A percentile compares a stretch with the other conserved stretches of the same genome.
These are phyloP conservation scores for Ptychadena robeensis DNA, from an alignment of 2,797 vertebrate genomes.

Conservation along the genomic window DNA sequence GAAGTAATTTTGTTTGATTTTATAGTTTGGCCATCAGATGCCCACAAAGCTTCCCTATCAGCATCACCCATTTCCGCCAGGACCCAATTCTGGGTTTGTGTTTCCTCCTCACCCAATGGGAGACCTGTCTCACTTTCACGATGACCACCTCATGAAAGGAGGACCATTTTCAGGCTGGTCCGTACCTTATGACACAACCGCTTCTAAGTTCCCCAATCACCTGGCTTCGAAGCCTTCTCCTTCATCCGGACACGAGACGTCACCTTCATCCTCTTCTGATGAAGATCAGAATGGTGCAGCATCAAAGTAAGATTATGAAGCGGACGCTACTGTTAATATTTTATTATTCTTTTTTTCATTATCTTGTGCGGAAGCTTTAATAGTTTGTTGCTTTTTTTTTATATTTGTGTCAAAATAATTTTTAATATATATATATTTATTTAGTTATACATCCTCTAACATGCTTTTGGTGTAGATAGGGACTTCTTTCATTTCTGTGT, in stretches of 20 bases:
- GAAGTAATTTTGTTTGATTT: constrained; percentile 13
- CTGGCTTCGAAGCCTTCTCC: constrained; percentile 79
- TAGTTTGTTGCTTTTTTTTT: too few species aligned
- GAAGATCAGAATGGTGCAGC: constrained; percentile 86
- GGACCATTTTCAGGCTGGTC: constrained; percentile 87
- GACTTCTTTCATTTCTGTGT: too few species aligned
- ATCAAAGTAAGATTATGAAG: constrained; percentile 78
- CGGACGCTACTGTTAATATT: neutral
- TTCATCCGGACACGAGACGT: constrained; percentile 75
- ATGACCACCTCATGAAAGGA: constrained; percentile 82
- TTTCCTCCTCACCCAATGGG: constrained; percentile 75
- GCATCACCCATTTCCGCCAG: constrained; percentile 80
- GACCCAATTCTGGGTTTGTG: constrained; percentile 76
- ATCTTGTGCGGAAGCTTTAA: too few species aligned
- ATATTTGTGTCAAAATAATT: too few species aligned
- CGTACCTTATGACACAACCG: constrained; percentile 82
- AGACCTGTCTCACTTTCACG: constrained; percentile 76
- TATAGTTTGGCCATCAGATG: constrained; percentile 79
- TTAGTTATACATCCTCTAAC: too few species aligned
- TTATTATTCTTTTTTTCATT: neutral
- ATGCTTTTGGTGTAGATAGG: too few species aligned
- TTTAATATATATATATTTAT: too few species aligned
- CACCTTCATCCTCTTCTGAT: constrained; percentile 87
- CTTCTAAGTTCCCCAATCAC: constrained; percentile 82
- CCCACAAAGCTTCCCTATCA: constrained; percentile 85